Conservation (phyloP, 2,113 vertebrate genomes). For the Anser cygnoides region DNA sequence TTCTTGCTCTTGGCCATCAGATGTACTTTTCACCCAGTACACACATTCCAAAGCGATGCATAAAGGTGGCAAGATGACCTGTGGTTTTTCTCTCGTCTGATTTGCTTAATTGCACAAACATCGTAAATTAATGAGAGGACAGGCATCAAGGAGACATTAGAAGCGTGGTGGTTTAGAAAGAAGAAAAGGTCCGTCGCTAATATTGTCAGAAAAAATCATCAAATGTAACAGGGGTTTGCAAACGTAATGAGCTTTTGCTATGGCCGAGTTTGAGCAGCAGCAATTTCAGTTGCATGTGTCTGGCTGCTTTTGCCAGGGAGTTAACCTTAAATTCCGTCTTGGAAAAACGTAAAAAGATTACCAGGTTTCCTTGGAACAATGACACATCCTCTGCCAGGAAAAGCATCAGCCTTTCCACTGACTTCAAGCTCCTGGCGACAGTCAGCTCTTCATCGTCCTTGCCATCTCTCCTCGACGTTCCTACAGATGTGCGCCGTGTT, state of each 20-base stretch:
- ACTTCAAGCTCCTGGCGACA: neutral
- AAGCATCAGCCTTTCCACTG: conserved; percentile 44
- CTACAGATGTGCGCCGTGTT: neutral
- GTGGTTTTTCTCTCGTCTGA: neutral
- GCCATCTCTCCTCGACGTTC: neutral
- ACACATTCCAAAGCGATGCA: neutral
- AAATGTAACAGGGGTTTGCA: neutral
- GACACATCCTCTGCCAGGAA: conserved; percentile 13
- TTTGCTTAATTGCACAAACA: neutral
- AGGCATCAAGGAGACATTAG: neutral
- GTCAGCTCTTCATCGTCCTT: neutral
- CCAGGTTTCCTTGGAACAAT: conserved; percentile 35
- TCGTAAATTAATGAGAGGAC: neutral
- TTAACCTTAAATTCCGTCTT: conserved; percentile 30
- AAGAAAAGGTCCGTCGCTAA: neutral
- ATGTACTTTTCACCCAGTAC: neutral
- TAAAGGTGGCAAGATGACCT: neutral
- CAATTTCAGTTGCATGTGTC: neutral
- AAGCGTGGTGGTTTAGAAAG: neutral
- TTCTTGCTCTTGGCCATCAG: neutral
- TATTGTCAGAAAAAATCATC: neutral
- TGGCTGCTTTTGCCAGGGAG: neutral
- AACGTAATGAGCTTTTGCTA: neutral
- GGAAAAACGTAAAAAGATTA: neutral
- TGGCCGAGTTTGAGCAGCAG: neutral